phyloP scores from a whole-genome alignment of 2,113 vertebrate species.

The rabbit (Oryctolagus cuniculus) region DNA sequence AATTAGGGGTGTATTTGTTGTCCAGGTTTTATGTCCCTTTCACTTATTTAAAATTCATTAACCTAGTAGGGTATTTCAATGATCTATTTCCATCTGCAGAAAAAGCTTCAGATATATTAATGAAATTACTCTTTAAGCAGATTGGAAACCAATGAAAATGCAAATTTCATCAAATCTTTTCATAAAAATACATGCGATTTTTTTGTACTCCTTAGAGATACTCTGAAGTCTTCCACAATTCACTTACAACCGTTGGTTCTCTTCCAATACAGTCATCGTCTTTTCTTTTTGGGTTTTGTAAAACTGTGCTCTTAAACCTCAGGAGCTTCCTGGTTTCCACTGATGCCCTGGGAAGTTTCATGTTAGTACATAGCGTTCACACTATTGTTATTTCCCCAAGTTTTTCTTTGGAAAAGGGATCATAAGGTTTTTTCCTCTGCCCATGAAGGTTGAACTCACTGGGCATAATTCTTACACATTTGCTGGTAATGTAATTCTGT shows the following conservation, averaged over 20 bases:
- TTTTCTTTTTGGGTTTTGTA: conserved; percentile 50
- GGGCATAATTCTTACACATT: not conserved
- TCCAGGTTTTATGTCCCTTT: not conserved
- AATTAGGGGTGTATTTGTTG: not conserved
- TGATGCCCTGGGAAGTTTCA: not conserved
- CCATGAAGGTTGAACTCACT: not conserved
- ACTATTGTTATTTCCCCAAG: not conserved
- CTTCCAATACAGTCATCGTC: not conserved
- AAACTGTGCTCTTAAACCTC: not conserved
- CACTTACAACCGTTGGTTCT: not conserved
- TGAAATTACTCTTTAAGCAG: not conserved
- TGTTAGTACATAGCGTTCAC: not conserved
- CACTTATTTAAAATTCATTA: conserved; percentile 5
- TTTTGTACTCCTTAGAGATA: not conserved
- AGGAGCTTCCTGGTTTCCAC: not conserved
- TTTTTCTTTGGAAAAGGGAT: not conserved
- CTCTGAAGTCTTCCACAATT: conserved; percentile 13
- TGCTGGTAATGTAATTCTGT: not conserved
- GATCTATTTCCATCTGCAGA: conserved; percentile 51
- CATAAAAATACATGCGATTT: not conserved
- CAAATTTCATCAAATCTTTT: conserved; percentile 59
- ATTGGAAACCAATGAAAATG: conserved; percentile 71
- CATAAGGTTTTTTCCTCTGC: not conserved
- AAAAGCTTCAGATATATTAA: conserved; percentile 21
- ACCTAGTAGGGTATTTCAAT: conserved; percentile 10